A percentile compares a stretch with the other conserved stretches of the same genome.
phyloP scores from a whole-genome alignment of 2,797 vertebrate genomes.

The Gymnothorax reevesii region DNA sequence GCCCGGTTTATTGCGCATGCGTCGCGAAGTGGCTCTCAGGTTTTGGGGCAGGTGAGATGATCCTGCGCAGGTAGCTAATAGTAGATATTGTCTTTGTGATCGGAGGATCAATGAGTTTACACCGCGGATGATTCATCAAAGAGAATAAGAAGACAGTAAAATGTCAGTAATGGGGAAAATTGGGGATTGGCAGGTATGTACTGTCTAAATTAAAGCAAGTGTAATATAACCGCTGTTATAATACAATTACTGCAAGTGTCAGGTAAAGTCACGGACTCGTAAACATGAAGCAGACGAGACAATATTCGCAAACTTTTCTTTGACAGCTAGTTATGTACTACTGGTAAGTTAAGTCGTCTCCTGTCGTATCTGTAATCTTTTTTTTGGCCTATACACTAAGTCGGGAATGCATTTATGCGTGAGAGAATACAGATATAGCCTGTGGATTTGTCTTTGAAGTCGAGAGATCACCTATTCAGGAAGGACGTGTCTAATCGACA shows the following conservation, averaged over 20 bases:
- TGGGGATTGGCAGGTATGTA: constrained; percentile 95
- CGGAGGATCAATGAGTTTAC: constrained; percentile 75
- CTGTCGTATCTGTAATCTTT: constrained; percentile 1
- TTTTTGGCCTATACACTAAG: not conserved
- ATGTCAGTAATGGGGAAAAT: constrained; percentile 96
- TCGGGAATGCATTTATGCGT: not conserved
- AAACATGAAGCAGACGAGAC: constrained; percentile 30
- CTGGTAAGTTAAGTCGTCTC: not conserved
- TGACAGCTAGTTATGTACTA: not conserved
- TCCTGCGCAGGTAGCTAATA: constrained; percentile 81
- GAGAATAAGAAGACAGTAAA: constrained; percentile 70
- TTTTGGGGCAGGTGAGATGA: constrained; percentile 93
- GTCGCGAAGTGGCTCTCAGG: constrained; percentile 81
- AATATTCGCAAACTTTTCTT: constrained; percentile 22
- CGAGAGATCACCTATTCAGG: not conserved
- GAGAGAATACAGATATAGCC: not conserved
- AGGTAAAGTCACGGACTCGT: constrained; percentile 24
- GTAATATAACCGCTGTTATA: constrained; percentile 23
- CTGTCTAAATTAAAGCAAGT: constrained; percentile 60
- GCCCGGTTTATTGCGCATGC: constrained; percentile 85
- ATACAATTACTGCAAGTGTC: constrained; percentile 15
- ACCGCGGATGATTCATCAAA: constrained; percentile 73
- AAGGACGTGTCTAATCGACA: not conserved
- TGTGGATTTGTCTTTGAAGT: not conserved
- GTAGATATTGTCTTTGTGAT: constrained; percentile 80